Evolutionary conservation across 2,888 invertebrate species (phyloP).

Genomic region (Cerastoderma edule): DNA sequence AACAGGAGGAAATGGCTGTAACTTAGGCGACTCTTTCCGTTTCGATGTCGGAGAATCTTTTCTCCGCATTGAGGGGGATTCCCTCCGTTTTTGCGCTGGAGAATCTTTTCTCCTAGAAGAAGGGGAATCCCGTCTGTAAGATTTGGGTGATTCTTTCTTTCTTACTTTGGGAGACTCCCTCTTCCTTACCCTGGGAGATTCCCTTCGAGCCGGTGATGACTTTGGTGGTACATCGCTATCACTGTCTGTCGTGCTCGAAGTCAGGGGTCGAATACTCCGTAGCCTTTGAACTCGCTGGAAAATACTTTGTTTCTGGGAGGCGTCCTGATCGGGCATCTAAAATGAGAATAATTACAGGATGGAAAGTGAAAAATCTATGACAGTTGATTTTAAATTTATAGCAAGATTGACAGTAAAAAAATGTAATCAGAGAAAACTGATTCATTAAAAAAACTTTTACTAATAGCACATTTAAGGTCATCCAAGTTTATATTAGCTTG

Average conservation of each 20-base stretch:
- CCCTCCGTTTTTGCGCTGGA: slow-evolving; percentile 25
- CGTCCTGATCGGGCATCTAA: slow-evolving; percentile 34
- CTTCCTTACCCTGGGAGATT: slow-evolving; percentile 50
- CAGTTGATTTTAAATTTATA: background rate
- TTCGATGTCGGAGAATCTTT: slow-evolving; percentile 42
- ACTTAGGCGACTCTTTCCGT: slow-evolving; percentile 33
- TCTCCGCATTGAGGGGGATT: slow-evolving; percentile 39
- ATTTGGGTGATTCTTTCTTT: slow-evolving; percentile 51
- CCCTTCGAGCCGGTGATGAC: slow-evolving; percentile 45
- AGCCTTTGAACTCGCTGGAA: slow-evolving; percentile 59
- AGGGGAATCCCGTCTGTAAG: slow-evolving; percentile 47
- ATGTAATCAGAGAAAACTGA: too few relatives aligned
- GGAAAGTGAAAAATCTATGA: background rate
- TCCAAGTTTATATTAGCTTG: too few relatives aligned
- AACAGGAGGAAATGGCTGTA: slow-evolving; percentile 25
- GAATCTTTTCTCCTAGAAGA: slow-evolving; percentile 47
- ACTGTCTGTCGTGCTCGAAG: slow-evolving; percentile 59
- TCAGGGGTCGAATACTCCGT: slow-evolving; percentile 50
- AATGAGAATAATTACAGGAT: background rate
- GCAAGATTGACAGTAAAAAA: too few relatives aligned
- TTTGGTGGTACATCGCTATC: slow-evolving; percentile 55
- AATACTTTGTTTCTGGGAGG: slow-evolving; percentile 52
- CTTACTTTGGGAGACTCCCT: slow-evolving; percentile 55
- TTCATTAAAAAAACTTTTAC: too few relatives aligned
- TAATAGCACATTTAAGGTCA: too few relatives aligned